Evolutionary conservation across 2,797 vertebrate species (phyloP).

Genomic region (Balearica regulorum): DNA sequence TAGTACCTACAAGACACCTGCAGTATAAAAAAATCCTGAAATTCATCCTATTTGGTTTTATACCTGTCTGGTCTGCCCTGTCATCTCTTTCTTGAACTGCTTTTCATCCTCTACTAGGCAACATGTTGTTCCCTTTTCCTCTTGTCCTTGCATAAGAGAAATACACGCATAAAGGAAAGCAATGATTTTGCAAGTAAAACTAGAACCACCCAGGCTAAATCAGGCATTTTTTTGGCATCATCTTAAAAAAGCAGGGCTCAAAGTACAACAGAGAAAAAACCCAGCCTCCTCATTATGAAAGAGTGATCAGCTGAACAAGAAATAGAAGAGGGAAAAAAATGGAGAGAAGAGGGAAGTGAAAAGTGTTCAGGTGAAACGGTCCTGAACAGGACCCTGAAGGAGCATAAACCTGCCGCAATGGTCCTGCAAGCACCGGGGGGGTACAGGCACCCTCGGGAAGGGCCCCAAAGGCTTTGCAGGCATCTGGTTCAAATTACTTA

Average conservation of each 20-base stretch:
- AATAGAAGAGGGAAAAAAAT: neutral
- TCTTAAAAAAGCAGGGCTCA: constrained; percentile 17
- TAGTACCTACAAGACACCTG: neutral
- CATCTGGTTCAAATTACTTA: neutral
- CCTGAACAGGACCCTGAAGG: neutral
- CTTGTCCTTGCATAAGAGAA: constrained; percentile 2
- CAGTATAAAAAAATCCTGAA: neutral
- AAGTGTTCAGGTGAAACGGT: neutral
- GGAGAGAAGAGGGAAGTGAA: neutral
- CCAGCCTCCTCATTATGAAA: neutral
- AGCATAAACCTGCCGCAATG: neutral
- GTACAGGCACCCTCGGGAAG: neutral
- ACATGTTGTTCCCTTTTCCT: neutral
- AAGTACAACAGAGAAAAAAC: constrained; percentile 13
- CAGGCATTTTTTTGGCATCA: constrained; percentile 9
- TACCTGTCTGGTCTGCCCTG: neutral
- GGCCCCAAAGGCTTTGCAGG: neutral
- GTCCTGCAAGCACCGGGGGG: neutral
- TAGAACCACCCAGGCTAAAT: constrained; percentile 35
- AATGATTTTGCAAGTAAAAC: constrained; percentile 38
- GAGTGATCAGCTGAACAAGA: neutral
- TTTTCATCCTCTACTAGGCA: neutral
- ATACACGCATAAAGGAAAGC: neutral
- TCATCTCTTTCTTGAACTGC: neutral
- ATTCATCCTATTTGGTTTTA: neutral